Evolutionary conservation across 2,797 vertebrate species (phyloP).

Genomic region (Anguilla obscura): DNA sequence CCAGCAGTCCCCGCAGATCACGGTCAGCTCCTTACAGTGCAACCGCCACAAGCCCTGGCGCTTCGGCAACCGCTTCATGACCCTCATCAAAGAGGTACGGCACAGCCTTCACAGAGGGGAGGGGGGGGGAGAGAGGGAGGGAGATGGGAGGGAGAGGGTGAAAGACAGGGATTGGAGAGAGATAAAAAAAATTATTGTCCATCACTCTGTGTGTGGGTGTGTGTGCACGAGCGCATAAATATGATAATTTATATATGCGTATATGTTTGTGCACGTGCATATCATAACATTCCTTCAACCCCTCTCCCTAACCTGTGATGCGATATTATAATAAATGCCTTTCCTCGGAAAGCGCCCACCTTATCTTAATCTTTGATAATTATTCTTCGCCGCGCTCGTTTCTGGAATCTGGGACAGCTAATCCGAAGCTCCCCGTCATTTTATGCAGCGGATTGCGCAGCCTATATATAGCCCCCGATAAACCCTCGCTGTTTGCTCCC

Average conservation of each 20-base stretch:
- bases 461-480: conserved; percentile 55
- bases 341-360: conserved; percentile 46
- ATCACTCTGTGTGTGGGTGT: not conserved
- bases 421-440: conserved; percentile 33
- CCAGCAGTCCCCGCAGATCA: conserved; percentile 97
- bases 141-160: not conserved
- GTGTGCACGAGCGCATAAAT: not conserved
- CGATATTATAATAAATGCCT: conserved; percentile 39
- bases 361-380: conserved; percentile 57
- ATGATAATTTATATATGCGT: conserved; percentile 31
- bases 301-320: conserved; percentile 40
- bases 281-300: not conserved
- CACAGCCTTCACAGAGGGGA: not conserved
- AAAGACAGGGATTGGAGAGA: not conserved
- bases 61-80: conserved; percentile 95
- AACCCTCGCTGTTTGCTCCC: conserved; percentile 42
- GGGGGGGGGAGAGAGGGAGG: not conserved
- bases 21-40: conserved; percentile 95
- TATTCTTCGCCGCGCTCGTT: conserved; percentile 51
- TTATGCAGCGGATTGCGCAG: conserved; percentile 24
- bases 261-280: conserved; percentile 37
- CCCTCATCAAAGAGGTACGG: conserved; percentile 92
- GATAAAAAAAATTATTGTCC: not conserved
- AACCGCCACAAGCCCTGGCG: conserved; percentile 97
- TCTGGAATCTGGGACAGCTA: conserved; percentile 45